Evolutionary conservation across 2,797 vertebrate genomes (phyloP), one percentile per base, ranked within the genome.

Genomic region (Trachurus trachurus): DNA sequence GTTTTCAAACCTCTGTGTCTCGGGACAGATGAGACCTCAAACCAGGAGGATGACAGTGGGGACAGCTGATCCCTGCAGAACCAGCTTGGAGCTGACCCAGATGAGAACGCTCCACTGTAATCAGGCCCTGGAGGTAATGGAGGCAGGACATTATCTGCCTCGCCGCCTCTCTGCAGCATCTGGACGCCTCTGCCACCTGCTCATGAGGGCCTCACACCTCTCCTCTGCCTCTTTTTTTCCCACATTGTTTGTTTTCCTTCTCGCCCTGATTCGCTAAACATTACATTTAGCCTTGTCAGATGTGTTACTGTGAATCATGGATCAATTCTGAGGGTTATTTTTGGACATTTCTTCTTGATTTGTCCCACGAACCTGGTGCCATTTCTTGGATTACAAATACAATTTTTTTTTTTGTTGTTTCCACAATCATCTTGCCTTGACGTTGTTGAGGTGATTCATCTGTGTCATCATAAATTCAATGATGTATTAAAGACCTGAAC

Each of bases 121-220:
- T 93, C 89, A 74, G 87, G 82, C 89, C 91, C 88, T 40, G 34
- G 76, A 88, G 88, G 88, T 93, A 90, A 93, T 92, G 76, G 74
- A 84, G 84, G 86, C 82, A 73, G 81, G 86, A 83, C 88, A 84
- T 92, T 91, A 92, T 89, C 85, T 86, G 91, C 89, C 81, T 86
- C 60, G 26, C 66, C 80, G 89, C 79, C 12, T 84, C 85, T 60
- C 74, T 54, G 83, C 78, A 87, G 87, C 92, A 92, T 91, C 87
- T 86, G 91, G 79, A 82, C 53, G n/a, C 22, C 80, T 74, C 29
- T 8, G 70, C 86, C 88, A 91, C 92, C 90, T 89, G 87, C 80
- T 78, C 70, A 29, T 64, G 63, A 87, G 53, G 87, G 80, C 75
- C 74, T 71, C 72, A 52, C 76, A n/a, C 65, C 58, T 76, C 84